These are phyloP conservation scores for Empidonax traillii DNA, from an alignment of 2,113 vertebrate genomes.

Conservation along the genomic window DNA sequence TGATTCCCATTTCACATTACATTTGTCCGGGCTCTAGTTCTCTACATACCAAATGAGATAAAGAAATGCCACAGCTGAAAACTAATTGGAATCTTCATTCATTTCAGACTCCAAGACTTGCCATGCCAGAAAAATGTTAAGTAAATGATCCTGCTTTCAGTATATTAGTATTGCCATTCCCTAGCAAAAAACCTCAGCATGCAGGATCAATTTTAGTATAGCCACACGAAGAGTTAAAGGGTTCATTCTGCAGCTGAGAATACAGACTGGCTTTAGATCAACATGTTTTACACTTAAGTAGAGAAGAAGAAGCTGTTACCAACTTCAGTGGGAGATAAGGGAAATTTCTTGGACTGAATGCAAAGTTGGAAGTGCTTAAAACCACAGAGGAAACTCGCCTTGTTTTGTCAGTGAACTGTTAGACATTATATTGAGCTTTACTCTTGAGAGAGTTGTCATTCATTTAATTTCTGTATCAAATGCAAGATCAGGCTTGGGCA, in stretches of 20 bases:
- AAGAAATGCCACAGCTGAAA: background rate
- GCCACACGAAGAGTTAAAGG: background rate
- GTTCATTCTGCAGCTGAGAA: background rate
- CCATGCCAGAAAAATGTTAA: background rate
- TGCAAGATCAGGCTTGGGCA: background rate
- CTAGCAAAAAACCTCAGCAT: background rate
- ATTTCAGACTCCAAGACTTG: background rate
- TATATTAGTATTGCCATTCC: background rate
- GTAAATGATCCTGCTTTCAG: background rate
- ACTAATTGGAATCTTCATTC: background rate
- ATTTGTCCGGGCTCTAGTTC: background rate
- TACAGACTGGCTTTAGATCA: background rate
- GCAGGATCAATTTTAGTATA: background rate
- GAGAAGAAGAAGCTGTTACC: background rate
- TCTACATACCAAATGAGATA: background rate
- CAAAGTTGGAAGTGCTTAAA: background rate
- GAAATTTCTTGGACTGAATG: background rate
- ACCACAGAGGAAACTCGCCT: background rate
- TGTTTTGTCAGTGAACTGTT: background rate
- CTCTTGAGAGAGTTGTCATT: background rate
- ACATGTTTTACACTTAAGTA: background rate
- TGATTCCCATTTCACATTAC: background rate
- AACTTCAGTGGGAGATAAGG: background rate
- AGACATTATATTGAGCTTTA: background rate
- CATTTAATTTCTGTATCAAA: background rate